Evolutionary conservation across 1,140 invertebrate genomes (phyloP).

Genomic region (Camponotus vicinus): DNA sequence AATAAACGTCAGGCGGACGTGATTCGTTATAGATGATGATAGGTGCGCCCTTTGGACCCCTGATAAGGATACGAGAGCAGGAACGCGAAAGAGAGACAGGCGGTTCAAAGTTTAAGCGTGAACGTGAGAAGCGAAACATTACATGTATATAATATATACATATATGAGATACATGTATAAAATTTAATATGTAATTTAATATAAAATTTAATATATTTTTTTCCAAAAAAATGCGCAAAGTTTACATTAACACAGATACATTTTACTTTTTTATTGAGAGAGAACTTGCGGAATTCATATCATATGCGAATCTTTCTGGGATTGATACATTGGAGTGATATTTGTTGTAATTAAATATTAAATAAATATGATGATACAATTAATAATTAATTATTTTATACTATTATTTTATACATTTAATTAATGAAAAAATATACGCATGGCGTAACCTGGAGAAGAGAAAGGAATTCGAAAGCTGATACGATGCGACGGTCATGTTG

Average conservation of each 20-base stretch:
- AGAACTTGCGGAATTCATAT: conserved; percentile 4
- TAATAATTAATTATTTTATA: neutral
- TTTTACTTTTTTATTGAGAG: neutral
- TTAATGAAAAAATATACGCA: neutral
- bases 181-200: too few species aligned
- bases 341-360: neutral
- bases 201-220: too few species aligned
- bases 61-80: conserved; percentile 18
- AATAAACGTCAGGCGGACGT: conserved; percentile 62
- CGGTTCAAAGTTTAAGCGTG: neutral
- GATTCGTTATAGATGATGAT: conserved; percentile 60
- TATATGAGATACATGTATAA: neutral
- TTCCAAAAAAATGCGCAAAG: neutral
- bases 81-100: neutral
- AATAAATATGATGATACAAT: neutral
- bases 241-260: neutral
- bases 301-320: neutral
- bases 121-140: neutral
- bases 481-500: neutral
- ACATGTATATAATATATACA: neutral
- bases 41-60: neutral
- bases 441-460: neutral
- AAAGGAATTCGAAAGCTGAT: conserved; percentile 8
- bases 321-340: neutral
- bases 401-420: neutral